These are phyloP conservation scores for Hermatobates lingyangjiaoensis DNA, from an alignment of 1,140 invertebrate genomes.

Conservation along the genomic window DNA sequence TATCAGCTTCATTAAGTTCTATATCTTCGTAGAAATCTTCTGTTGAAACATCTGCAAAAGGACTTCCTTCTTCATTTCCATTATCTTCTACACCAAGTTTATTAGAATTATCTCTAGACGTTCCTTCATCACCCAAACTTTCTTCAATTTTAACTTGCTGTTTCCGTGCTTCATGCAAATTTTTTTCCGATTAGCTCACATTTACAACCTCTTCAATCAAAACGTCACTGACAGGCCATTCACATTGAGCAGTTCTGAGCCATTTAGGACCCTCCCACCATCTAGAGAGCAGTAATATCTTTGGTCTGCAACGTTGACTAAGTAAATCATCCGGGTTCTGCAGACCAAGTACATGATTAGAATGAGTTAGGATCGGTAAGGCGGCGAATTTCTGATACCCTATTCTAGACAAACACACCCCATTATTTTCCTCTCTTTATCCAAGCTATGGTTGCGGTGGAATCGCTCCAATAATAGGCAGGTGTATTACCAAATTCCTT, in stretches of 20 bases:
- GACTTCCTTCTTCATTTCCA: constrained; percentile 10
- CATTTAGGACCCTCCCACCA: constrained; percentile 25
- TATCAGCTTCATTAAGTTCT: constrained; percentile 61
- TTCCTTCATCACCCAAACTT: constrained; percentile 30
- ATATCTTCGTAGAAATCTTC: constrained; percentile 7
- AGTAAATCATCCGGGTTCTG: constrained; percentile 25
- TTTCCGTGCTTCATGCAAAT: constrained; percentile 32
- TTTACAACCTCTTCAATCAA: constrained; percentile 42
- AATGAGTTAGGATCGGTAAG: constrained; percentile 9
- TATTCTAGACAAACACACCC: too few species aligned
- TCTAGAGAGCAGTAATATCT: constrained; percentile 18
- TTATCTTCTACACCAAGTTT: constrained; percentile 5
- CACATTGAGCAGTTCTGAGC: constrained; percentile 11
- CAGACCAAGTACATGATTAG: constrained; percentile 22
- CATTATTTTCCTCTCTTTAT: too few species aligned
- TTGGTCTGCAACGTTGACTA: constrained; percentile 21
- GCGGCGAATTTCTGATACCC: too few species aligned
- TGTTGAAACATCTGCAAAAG: neutral
- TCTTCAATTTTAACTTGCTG: constrained; percentile 32
- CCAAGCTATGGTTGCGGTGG: too few species aligned
- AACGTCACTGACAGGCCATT: constrained; percentile 3
- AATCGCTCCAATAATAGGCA: too few species aligned
- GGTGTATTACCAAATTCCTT: too few species aligned
- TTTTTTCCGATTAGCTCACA: constrained; percentile 31
- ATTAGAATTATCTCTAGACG: neutral